A percentile compares a stretch with the other conserved stretches of the same genome.
Evolutionary conservation across 2,113 vertebrate genomes (phyloP).

Genomic region (Corythoichthys haematopterus): DNA sequence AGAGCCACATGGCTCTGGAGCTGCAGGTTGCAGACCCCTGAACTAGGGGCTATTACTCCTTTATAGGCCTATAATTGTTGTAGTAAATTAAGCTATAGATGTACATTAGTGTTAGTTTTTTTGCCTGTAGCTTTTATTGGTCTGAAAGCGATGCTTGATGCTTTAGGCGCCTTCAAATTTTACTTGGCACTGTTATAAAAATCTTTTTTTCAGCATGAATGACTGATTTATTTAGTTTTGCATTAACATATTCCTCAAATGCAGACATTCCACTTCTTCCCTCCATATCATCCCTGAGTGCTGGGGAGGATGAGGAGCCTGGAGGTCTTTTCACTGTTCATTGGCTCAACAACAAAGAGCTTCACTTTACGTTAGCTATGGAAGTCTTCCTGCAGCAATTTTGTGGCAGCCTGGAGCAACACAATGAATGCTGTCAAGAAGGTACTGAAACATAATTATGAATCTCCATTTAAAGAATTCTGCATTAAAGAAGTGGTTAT

Average conservation of each 20-base stretch:
- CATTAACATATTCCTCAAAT: background rate
- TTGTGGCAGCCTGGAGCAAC: slow-evolving; percentile 80
- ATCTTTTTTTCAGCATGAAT: background rate
- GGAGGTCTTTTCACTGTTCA: slow-evolving; percentile 91
- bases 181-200: background rate
- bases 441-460: slow-evolving; percentile 62
- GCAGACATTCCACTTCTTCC: slow-evolving; percentile 95
- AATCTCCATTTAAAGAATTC: background rate
- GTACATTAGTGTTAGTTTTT: background rate
- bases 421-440: slow-evolving; percentile 77
- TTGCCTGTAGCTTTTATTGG: background rate
- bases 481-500: background rate
- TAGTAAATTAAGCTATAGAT: background rate
- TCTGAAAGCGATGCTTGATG: slow-evolving; percentile 15
- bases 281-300: slow-evolving; percentile 89
- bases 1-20: no score
- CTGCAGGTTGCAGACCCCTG: no score
- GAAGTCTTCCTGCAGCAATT: slow-evolving; percentile 94
- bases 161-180: slow-evolving; percentile 6
- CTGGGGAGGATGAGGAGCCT: slow-evolving; percentile 82
- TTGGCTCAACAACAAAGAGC: slow-evolving; percentile 97
- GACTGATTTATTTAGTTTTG: background rate
- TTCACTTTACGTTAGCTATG: slow-evolving; percentile 92
- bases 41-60: background rate
- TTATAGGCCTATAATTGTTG: background rate